phyloP scores from a whole-genome alignment of 2,113 vertebrate species.

The Stictonetta naevosa region DNA sequence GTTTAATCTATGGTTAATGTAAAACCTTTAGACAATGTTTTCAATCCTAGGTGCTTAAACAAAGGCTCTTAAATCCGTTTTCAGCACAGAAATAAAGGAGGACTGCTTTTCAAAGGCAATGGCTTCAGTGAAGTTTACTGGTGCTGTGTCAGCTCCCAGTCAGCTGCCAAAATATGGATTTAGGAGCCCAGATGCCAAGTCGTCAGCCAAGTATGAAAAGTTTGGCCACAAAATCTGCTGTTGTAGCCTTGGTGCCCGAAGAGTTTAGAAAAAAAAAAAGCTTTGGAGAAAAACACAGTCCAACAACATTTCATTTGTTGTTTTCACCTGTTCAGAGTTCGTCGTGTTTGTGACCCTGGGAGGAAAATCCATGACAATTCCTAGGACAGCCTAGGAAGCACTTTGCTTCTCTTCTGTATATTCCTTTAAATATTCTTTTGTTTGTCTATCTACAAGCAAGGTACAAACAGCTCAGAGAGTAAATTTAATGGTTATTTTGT shows the following conservation, averaged over 20 bases:
- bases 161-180: background rate
- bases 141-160: background rate
- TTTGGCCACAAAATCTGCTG: background rate
- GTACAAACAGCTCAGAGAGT: background rate
- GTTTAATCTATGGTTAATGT: background rate
- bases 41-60: background rate
- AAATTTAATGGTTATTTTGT: background rate
- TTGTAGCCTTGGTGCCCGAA: background rate
- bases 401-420: background rate
- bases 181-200: background rate
- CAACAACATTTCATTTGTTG: background rate
- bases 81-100: background rate
- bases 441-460: background rate
- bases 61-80: background rate
- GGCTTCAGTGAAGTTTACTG: background rate
- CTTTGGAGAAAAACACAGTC: background rate
- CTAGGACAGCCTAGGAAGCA: background rate
- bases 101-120: background rate
- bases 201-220: background rate
- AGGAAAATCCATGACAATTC: background rate
- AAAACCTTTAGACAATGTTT: slow-evolving; percentile 9
- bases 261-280: background rate
- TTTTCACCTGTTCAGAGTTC: background rate
- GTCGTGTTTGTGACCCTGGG: background rate
- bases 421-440: background rate